These are phyloP conservation scores for Prionailurus bengalensis DNA, from an alignment of 2,113 vertebrate genomes.

Conservation along the genomic window DNA sequence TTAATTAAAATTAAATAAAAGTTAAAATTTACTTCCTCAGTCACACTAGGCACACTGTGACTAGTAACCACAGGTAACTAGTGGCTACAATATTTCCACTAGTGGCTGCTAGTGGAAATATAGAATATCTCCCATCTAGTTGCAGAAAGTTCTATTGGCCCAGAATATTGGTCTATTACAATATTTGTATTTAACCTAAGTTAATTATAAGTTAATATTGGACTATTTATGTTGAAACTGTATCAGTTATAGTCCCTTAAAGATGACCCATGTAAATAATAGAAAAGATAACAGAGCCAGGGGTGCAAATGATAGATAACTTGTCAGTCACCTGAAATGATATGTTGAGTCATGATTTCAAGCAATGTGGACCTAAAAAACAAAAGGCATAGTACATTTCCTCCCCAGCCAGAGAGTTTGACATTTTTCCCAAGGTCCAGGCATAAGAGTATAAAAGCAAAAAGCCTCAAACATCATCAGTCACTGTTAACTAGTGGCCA, in stretches of 20 bases:
- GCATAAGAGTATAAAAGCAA: neutral
- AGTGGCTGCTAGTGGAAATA: neutral
- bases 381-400: neutral
- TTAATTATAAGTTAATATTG: too few species aligned
- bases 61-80: conserved; percentile 13
- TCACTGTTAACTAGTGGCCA: conserved; percentile 24
- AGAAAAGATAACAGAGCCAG: conserved; percentile 2
- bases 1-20: conserved; percentile 26
- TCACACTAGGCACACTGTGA: neutral
- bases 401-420: neutral
- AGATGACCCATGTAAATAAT: neutral
- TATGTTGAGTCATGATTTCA: conserved; percentile 15
- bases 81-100: neutral
- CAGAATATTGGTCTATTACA: neutral
- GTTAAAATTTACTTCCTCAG: conserved; percentile 8
- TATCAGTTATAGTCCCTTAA: conserved; percentile 3
- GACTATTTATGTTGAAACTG: neutral
- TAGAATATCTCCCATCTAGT: neutral
- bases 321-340: conserved; percentile 37
- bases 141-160: neutral
- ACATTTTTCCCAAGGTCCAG: neutral
- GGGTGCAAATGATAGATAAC: neutral
- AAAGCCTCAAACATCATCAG: neutral
- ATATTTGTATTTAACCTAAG: too few species aligned
- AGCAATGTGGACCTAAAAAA: neutral